Evolutionary conservation across 2,113 vertebrate species (phyloP), one percentile per base, ranked within the genome.

Genomic region (Rhinoderma darwinii): DNA sequence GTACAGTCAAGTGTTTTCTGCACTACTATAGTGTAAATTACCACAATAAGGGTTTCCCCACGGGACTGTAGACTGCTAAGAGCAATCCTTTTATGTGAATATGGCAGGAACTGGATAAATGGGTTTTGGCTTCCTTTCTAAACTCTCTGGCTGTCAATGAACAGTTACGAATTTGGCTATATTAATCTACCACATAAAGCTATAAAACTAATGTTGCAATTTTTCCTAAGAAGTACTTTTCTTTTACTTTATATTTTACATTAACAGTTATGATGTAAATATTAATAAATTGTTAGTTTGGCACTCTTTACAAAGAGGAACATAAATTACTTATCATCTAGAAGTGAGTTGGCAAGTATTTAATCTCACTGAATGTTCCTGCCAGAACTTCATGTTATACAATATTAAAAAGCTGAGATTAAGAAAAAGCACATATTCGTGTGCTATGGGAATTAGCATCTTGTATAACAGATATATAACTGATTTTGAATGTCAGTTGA

Each of bases 321-420:
- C 35, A 61, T 61, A 80, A 61, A 80, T 80, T 14, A 80, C 51
- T 61, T 80, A 39, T 41, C 61, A 80, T 80, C 78, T 51, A 17
- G 25, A 39, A 80, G 78, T 20, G 54, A 61, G 22, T 20, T 80
- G 51, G 54, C 35, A 80, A 61, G 22, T 14, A 37, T 61, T 25
- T 80, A 0, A 61, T 50, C 50, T 61, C 4, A 27, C 32, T 61
- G 47, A 54, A 59, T 59, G 77, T 18, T 6, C 41, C 51, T 27
- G 51, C 78, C 78, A 80, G 37, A 41, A 27, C 12, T n/a, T 54
- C 11, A 39, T 54, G 76, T 54, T 32, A 30, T 54, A 78, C 76
- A 54, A 20, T 54, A 78, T 78, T 35, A 77, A 50, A 77, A 30
- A 30, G 7, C 14, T 51, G 30, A 32, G 51, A 25, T 75, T 20